phyloP scores from a whole-genome alignment of 2,797 vertebrate species.

The Perodicticus potto region DNA sequence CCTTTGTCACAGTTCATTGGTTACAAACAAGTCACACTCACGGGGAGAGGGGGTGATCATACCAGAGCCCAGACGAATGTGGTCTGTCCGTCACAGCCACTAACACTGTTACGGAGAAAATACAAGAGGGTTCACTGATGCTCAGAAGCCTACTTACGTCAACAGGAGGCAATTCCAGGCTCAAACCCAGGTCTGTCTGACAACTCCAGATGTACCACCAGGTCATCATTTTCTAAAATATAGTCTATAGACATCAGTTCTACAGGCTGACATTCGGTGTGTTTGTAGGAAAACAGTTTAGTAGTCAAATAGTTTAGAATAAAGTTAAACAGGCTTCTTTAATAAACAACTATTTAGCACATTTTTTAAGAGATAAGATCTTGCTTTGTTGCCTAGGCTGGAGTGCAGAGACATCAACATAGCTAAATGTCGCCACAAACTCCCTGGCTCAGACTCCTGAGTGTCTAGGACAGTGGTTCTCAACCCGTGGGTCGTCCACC shows the following conservation, averaged over 20 bases:
- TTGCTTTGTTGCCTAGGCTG: not conserved
- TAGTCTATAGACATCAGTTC: not conserved
- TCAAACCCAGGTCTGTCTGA: constrained; percentile 1
- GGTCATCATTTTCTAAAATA: constrained; percentile 22
- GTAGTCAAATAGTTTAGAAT: not conserved
- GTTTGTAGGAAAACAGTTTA: not conserved
- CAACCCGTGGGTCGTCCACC: no score
- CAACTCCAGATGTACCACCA: not conserved
- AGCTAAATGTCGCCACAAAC: not conserved
- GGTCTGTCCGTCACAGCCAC: not conserved
- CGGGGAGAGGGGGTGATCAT: not conserved
- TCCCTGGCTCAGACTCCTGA: not conserved
- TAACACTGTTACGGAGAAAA: not conserved
- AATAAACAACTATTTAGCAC: not conserved
- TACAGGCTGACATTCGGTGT: not conserved
- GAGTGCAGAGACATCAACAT: not conserved
- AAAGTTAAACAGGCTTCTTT: not conserved
- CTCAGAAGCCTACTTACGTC: not conserved
- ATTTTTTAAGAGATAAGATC: not conserved
- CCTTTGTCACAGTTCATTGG: not conserved
- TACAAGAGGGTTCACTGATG: not conserved
- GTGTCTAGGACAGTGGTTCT: not conserved
- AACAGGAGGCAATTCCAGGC: not conserved
- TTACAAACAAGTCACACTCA: not conserved
- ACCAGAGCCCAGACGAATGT: not conserved